Percentiles rank a stretch among this genome's conserved stretches.
Conservation (phyloP, 2,797 vertebrate species). For the Sebastiscus albofasciatus region DNA sequence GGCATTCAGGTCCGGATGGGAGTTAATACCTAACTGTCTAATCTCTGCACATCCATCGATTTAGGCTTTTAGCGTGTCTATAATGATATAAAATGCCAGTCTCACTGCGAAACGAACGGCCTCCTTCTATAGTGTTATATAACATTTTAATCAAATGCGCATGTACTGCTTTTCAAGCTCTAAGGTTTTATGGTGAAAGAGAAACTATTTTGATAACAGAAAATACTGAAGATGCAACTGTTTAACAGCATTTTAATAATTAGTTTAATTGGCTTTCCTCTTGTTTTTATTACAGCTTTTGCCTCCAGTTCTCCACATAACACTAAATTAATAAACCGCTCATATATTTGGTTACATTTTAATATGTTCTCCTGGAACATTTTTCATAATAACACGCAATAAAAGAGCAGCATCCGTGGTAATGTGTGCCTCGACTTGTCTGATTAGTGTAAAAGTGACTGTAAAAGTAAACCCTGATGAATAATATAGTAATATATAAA, state of each 20-base stretch:
- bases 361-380: not conserved
- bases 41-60: slow-evolving; percentile 20
- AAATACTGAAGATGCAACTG: not conserved
- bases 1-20: not conserved
- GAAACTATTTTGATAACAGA: not conserved
- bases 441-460: not conserved
- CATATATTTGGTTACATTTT: not conserved
- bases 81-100: too few species aligned
- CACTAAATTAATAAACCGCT: not conserved
- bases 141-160: not conserved
- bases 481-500: not conserved
- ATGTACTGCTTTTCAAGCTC: not conserved
- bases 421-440: not conserved
- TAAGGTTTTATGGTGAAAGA: not conserved
- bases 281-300: not conserved
- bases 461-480: not conserved
- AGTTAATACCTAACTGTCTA: slow-evolving; percentile 60
- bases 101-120: not conserved
- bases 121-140: not conserved
- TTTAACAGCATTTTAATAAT: not conserved
- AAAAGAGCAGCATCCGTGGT: not conserved
- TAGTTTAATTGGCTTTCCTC: not conserved
- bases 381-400: not conserved
- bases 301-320: not conserved
- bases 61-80: not conserved